Evolutionary conservation across 2,797 vertebrate genomes (phyloP).

Genomic region (Serranus cabrilla): DNA sequence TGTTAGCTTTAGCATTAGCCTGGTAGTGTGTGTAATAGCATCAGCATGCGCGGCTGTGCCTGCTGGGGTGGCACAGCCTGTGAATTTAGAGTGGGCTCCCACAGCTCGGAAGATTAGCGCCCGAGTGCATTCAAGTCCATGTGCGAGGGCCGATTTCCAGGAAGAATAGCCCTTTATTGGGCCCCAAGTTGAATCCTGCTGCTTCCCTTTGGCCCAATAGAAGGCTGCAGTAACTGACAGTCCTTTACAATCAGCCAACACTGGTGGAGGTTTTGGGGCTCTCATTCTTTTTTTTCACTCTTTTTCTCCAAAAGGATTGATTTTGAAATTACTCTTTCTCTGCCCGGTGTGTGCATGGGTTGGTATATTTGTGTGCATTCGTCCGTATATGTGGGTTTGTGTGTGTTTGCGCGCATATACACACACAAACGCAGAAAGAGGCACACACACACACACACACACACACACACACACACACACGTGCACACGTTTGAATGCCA

Average conservation of each 20-base stretch:
- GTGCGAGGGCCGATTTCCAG: constrained; percentile 86
- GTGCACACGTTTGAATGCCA: constrained; percentile 67
- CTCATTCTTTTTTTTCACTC: constrained; percentile 52
- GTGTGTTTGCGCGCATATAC: neutral
- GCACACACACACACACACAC: neutral
- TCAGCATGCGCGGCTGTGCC: constrained; percentile 74
- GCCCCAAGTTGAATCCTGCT: constrained; percentile 89
- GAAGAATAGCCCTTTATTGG: constrained; percentile 91
- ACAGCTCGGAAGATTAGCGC: constrained; percentile 86
- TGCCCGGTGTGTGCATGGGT: constrained; percentile 51
- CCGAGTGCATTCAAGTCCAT: constrained; percentile 90
- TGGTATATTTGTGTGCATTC: constrained; percentile 64
- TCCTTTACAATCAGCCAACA: constrained; percentile 88
- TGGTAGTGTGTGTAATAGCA: constrained; percentile 51
- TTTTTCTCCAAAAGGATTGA: constrained; percentile 70
- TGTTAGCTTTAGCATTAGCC: constrained; percentile 48
- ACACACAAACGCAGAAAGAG: neutral
- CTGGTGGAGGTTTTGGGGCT: constrained; percentile 73
- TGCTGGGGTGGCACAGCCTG: constrained; percentile 80
- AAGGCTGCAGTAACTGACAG: constrained; percentile 86
- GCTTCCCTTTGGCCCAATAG: constrained; percentile 87
- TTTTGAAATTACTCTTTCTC: constrained; percentile 77
- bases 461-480: constrained; percentile 17
- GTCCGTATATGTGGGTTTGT: constrained; percentile 34
- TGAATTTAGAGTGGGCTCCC: constrained; percentile 90